Evolutionary conservation across 2,113 vertebrate genomes (phyloP), one percentile per base, ranked within the genome.

Genomic region (Okapia johnstoni): DNA sequence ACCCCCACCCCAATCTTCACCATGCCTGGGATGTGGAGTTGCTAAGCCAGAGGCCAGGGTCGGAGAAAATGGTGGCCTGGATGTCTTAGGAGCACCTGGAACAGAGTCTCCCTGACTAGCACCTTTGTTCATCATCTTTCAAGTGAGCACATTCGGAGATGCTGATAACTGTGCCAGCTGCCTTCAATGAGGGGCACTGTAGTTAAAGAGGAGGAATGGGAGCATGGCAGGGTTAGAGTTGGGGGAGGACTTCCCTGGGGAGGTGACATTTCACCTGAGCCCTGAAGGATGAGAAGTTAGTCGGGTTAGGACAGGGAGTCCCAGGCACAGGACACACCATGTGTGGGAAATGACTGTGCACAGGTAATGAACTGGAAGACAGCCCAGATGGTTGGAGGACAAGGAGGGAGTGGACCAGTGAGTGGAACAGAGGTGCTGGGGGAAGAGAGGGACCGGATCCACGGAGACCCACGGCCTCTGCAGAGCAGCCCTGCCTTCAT

Each of bases 401-500:
- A 60, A 10, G 19, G 10, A 50, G 40, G 7, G 25, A 70, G 21
- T 26, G 52, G 30, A 19, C 46, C 17, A 28, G 28, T 1, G 2
- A 11, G 33, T 21, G 77, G 77, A 50, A 80, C 3, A 7, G 30
- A 52, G 79, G 79, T 1, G 3, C 48, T 46, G 23, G 43, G 61
- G 30, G 33, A 48, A 1, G 17, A 16, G 0, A 25, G 5, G 43
- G 12, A 7, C 30, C 16, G 30, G 7, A 50, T 7, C 19, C 36
- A 3, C 2, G 50, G 80, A 70, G 5, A 25, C 21, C 30, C 14
- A 3, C 0, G 10, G 26, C 3, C 80, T 77, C 43, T 57, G 11
- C 6, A 19, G 1, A 66, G 23, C 7, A 60, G n/a, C 13, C 33
- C 11, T 40, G n/a, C 48, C 66, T 60, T 40, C 14, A 5, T 26